These are phyloP conservation scores for Leptatherina wallacei DNA, from an alignment of 2,797 vertebrate species.

Conservation along the genomic window DNA sequence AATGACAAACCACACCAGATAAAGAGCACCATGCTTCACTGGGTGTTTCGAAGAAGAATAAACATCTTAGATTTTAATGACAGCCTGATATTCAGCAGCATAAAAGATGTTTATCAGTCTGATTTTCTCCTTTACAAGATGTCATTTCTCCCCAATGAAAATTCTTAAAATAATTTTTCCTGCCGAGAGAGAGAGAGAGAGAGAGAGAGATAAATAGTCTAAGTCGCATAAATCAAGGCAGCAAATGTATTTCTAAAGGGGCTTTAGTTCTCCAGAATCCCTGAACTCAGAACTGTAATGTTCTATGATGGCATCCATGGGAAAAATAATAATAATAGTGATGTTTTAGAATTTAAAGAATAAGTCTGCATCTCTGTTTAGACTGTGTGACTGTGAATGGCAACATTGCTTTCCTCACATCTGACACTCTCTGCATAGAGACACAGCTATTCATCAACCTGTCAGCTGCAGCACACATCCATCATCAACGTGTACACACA, in stretches of 20 bases:
- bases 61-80: no score
- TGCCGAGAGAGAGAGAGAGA: neutral
- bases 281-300: constrained; percentile 20
- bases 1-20: no score
- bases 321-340: constrained; percentile 13
- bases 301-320: constrained; percentile 40
- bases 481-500: constrained; percentile 43
- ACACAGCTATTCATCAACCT: constrained; percentile 68
- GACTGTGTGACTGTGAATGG: constrained; percentile 50
- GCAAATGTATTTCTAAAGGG: constrained; percentile 33
- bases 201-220: neutral
- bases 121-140: no score
- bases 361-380: constrained; percentile 35
- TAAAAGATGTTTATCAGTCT: no score
- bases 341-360: constrained; percentile 27
- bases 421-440: constrained; percentile 51
- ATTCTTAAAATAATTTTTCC: no score
- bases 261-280: constrained; percentile 7
- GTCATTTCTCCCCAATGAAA: no score
- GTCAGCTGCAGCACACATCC: constrained; percentile 65
- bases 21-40: no score
- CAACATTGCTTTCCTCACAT: constrained; percentile 37
- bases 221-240: neutral
- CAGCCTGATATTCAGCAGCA: no score
- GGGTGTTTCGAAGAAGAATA: no score